Percentiles rank a stretch among this genome's conserved stretches.
These are phyloP conservation scores for Hyperopisus bebe DNA, from an alignment of 2,113 vertebrate genomes.

Conservation along the genomic window DNA sequence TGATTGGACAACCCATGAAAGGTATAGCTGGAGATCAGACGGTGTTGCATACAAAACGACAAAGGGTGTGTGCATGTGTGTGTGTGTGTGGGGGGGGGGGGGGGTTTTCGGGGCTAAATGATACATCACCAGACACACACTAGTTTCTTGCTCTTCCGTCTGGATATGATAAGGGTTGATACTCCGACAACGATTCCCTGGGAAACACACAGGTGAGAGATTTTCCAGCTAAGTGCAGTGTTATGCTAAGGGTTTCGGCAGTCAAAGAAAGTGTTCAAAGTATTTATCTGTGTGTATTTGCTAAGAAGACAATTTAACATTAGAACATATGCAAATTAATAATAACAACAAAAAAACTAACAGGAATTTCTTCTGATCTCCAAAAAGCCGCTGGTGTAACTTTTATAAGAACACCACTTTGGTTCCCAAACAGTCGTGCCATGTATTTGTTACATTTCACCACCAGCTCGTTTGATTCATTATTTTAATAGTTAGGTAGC, in stretches of 20 bases:
- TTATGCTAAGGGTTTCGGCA: not conserved
- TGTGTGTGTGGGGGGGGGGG: not conserved
- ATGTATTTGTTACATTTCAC: not conserved
- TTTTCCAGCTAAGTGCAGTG: not conserved
- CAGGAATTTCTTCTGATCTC: not conserved
- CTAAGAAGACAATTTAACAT: not conserved
- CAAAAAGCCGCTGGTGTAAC: not conserved
- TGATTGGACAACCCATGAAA: not conserved
- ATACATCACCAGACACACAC: conserved; percentile 51
- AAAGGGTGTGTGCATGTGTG: not conserved
- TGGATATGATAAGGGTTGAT: conserved; percentile 68
- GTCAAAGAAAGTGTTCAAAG: not conserved
- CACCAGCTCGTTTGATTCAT: not conserved
- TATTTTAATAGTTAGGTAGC: not conserved
- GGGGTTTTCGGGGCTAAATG: not conserved
- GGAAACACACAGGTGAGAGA: conserved; percentile 11
- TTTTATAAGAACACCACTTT: not conserved
- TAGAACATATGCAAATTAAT: not conserved
- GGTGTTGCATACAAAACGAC: not conserved
- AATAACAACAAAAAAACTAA: not conserved
- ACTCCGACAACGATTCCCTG: conserved; percentile 66
- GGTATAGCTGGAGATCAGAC: not conserved
- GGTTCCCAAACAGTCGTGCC: not conserved
- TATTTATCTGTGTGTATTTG: not conserved
- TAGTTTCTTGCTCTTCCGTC: conserved; percentile 54